phyloP scores from a whole-genome alignment of 2,113 vertebrate genomes.

The Butorides virescens region DNA sequence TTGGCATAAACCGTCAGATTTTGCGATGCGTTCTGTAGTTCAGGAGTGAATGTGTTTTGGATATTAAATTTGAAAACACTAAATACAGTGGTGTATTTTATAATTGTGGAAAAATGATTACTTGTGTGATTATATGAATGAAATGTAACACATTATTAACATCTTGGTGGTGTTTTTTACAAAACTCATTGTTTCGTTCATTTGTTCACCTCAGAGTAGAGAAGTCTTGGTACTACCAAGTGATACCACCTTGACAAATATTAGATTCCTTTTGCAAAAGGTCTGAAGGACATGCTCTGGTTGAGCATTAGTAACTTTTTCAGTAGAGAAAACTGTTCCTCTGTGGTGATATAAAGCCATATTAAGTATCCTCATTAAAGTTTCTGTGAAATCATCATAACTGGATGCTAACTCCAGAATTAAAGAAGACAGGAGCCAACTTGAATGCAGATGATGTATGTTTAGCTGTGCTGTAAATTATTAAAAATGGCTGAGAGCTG shows the following conservation, averaged over 20 bases:
- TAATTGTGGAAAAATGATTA: not conserved
- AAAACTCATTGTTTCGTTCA: not conserved
- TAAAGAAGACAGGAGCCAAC: not conserved
- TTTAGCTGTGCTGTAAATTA: not conserved
- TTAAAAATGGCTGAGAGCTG: not conserved
- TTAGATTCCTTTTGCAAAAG: not conserved
- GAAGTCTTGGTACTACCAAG: not conserved
- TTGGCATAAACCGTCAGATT: not conserved
- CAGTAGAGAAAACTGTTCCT: not conserved
- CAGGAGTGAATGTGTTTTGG: not conserved
- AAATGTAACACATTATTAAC: not conserved
- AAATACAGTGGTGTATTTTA: not conserved
- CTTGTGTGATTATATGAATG: rapidly evolving
- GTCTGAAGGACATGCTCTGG: not conserved
- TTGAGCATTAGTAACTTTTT: not conserved
- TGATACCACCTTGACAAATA: not conserved
- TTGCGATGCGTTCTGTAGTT: not conserved
- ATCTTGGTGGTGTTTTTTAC: not conserved
- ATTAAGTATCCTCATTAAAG: not conserved
- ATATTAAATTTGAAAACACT: not conserved
- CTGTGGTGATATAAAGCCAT: not conserved
- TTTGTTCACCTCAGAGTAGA: not conserved
- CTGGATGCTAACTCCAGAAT: not conserved
- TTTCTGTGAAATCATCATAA: not conserved
- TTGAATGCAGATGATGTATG: not conserved